Evolutionary conservation across 2,888 invertebrate species (phyloP).

Genomic region (Hybos culiciformis): DNA sequence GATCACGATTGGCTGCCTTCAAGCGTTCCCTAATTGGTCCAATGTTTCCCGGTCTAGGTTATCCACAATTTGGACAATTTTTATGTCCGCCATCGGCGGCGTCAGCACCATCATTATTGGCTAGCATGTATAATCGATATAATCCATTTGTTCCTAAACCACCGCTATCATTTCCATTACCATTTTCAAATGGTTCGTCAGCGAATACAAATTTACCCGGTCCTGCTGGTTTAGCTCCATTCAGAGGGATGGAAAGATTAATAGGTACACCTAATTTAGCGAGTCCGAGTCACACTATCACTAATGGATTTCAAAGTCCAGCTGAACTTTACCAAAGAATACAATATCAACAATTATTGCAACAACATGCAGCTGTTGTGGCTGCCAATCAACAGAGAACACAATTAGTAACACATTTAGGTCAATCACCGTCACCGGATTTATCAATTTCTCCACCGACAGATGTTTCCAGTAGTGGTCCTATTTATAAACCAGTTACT

Average conservation of each 20-base stretch:
- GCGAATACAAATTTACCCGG: constrained; percentile 15
- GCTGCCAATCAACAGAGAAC: constrained; percentile 34
- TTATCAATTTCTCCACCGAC: constrained; percentile 26
- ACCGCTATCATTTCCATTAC: constrained; percentile 37
- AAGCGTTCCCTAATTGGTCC: constrained; percentile 58
- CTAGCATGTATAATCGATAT: constrained; percentile 55
- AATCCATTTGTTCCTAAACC: constrained; percentile 46
- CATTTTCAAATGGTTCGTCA: constrained; percentile 30
- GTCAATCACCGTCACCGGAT: constrained; percentile 18
- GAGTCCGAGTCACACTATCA: constrained; percentile 13
- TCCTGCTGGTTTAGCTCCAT: constrained; percentile 16
- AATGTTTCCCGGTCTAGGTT: constrained; percentile 33
- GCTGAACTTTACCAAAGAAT: constrained; percentile 38
- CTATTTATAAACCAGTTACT: constrained; percentile 40
- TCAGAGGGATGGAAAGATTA: constrained; percentile 29
- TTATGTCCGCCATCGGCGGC: constrained; percentile 45
- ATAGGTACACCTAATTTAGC: constrained; percentile 16
- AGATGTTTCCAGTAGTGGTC: constrained; percentile 21
- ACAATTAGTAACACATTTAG: constrained; percentile 25
- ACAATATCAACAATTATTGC: constrained; percentile 36
- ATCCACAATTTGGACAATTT: constrained; percentile 44
- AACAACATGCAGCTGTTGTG: constrained; percentile 33
- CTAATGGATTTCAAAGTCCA: constrained; percentile 26
- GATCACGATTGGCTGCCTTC: constrained; percentile 79
- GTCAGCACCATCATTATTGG: constrained; percentile 43